phyloP scores from a whole-genome alignment of 2,113 vertebrate genomes.

The Platanista minor region DNA sequence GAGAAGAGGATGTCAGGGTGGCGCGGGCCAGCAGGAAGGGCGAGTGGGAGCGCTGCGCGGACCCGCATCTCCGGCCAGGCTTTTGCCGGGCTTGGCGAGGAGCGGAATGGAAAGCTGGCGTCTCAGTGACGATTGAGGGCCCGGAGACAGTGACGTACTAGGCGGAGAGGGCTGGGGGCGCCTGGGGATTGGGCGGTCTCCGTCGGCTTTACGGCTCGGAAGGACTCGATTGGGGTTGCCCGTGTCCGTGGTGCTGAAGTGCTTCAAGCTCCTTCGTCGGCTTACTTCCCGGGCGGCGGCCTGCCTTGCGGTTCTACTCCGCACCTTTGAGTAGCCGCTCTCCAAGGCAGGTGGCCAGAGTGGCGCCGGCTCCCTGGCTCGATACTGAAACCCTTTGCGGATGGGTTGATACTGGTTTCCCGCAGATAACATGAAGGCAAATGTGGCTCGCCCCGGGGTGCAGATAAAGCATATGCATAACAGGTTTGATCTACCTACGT shows the following conservation, averaged over 20 bases:
- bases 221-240: neutral
- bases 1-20: neutral
- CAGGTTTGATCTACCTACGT: neutral
- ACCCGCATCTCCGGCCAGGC: neutral
- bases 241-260: constrained; percentile 72
- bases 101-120: neutral
- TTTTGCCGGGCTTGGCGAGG: neutral
- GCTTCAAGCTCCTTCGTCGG: rapidly evolving
- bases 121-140: neutral
- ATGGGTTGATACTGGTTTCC: neutral
- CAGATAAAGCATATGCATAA: neutral
- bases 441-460: neutral
- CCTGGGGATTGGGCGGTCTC: neutral
- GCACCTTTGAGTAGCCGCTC: neutral
- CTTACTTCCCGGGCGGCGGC: neutral
- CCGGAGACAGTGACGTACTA: neutral
- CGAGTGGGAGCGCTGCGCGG: neutral
- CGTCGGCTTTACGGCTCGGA: rapidly evolving
- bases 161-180: neutral
- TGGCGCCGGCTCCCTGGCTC: neutral
- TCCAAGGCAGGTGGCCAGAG: neutral
- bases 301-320: neutral
- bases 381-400: neutral
- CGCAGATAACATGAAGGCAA: neutral
- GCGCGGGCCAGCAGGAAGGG: neutral